Base-by-base conservation (phyloP, 1,140 invertebrate species). In the Drosophila bocqueti region DNA sequence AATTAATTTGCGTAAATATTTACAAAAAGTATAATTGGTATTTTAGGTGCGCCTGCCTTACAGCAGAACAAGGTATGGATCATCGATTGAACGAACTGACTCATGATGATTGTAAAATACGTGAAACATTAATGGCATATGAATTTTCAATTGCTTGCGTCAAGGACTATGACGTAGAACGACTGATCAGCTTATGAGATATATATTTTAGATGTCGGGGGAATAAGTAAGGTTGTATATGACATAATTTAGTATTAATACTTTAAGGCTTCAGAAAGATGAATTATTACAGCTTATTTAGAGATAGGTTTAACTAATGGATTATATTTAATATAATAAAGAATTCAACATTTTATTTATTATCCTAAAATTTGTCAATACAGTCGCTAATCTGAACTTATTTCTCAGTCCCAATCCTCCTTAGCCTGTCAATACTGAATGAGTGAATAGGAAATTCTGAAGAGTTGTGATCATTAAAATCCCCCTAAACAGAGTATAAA, bases 1-100 rank as follows among this genome's bases (percentile, higher is more conserved):
- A 68, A 81, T 75, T 80, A 89, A 83, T 87, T 76, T 78, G 60
- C 78, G 81, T 81, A 83, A 87, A 87, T 87, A 89, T 87, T 87
- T 84, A 81, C 74, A 36, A 24, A 79, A 62, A 57, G 67, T 68
- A 72, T 54, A 86, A 76, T 85, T 85, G 66, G 67, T 81, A 89
- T 76, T 84, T 84, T 55, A 74, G 67, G 76, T 78, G 83, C 42
- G 80, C n/a, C 76, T 50, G 57, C 59, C 36, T 81, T 64, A 73
- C 59, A 68, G 50, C 67, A 42, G 29, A 66, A 43, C 49, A 26
- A 66, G 58, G 66, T 26, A 80, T 58, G 43, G 45, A 68, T 63
- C 77, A 63, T 54, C 29, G 16, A 73, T 43, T 29, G 21, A 42
- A 38, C 64, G 38, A 40, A 16, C 60, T 86, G 79, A 85, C 29